Evolutionary conservation across 1,140 invertebrate species (phyloP).

Genomic region (Trichoplusia ni): DNA sequence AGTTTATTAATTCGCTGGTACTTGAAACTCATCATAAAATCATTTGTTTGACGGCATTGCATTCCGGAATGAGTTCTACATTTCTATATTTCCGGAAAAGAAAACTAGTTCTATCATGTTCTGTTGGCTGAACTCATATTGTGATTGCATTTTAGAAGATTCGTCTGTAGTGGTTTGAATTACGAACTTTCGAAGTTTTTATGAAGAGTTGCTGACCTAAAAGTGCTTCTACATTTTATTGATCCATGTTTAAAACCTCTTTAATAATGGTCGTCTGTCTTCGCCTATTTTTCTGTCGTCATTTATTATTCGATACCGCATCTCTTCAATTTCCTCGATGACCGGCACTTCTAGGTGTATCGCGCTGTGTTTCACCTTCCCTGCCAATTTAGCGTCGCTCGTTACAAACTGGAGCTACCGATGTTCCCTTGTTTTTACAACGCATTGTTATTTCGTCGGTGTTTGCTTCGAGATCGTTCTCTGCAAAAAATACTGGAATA

Average conservation of each 20-base stretch:
- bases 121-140: background rate
- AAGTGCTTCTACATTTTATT: too few species aligned
- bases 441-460: background rate
- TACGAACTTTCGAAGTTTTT: too few species aligned
- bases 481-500: background rate
- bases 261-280: background rate
- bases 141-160: background rate
- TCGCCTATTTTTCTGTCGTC: background rate
- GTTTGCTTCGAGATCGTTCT: background rate
- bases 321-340: constrained; percentile 6
- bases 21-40: constrained; percentile 14
- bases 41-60: background rate
- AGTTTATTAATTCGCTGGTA: constrained; percentile 8
- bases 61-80: too few species aligned
- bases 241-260: background rate
- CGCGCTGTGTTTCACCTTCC: constrained; percentile 14
- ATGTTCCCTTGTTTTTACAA: constrained; percentile 19
- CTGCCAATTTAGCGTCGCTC: constrained; percentile 21
- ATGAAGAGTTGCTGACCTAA: too few species aligned
- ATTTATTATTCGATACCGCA: constrained; percentile 5
- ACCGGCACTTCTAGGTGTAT: constrained; percentile 8
- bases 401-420: constrained; percentile 11
- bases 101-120: background rate
- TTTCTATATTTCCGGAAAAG: background rate
- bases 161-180: background rate